Percentiles rank a stretch among this genome's conserved stretches.
These are phyloP conservation scores for Eptesicus fuscus DNA, from an alignment of 2,113 vertebrate genomes.

Conservation along the genomic window DNA sequence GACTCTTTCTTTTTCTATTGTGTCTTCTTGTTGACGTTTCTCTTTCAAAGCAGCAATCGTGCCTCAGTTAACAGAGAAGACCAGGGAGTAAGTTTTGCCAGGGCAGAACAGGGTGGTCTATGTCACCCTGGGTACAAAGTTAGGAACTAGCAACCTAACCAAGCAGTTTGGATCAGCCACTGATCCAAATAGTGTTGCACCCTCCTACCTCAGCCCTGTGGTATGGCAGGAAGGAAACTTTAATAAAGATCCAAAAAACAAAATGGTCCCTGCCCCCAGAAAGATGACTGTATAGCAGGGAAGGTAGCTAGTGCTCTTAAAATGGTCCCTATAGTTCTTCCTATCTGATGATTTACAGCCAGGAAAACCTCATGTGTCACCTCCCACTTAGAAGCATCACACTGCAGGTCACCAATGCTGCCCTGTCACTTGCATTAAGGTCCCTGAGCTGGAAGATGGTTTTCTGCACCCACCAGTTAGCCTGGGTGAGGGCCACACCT, in stretches of 20 bases:
- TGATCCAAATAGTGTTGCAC: no score
- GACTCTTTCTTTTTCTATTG: not conserved
- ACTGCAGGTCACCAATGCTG: not conserved
- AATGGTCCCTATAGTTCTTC: not conserved
- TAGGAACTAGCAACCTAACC: not conserved
- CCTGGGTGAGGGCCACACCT: slow-evolving; percentile 2
- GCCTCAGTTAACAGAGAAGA: not conserved
- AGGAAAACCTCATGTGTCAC: slow-evolving; percentile 41
- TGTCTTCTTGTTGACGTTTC: not conserved
- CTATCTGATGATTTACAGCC: not conserved
- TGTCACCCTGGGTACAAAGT: not conserved
- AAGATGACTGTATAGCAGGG: not conserved
- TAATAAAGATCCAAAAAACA: not conserved
- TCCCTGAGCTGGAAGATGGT: not conserved
- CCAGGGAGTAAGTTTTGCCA: not conserved
- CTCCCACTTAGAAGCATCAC: not conserved
- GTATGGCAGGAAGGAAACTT: not conserved
- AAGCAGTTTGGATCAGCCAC: no score
- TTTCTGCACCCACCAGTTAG: not conserved
- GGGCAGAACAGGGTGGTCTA: not conserved
- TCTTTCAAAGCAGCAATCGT: not conserved
- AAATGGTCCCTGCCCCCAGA: not conserved
- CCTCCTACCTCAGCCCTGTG: not conserved
- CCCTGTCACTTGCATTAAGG: slow-evolving; percentile 40
- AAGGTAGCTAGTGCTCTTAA: not conserved